Percentiles rank a stretch among this genome's conserved stretches.
These are phyloP conservation scores for Peromyscus leucopus DNA, from an alignment of 2,113 vertebrate species.

Conservation along the genomic window DNA sequence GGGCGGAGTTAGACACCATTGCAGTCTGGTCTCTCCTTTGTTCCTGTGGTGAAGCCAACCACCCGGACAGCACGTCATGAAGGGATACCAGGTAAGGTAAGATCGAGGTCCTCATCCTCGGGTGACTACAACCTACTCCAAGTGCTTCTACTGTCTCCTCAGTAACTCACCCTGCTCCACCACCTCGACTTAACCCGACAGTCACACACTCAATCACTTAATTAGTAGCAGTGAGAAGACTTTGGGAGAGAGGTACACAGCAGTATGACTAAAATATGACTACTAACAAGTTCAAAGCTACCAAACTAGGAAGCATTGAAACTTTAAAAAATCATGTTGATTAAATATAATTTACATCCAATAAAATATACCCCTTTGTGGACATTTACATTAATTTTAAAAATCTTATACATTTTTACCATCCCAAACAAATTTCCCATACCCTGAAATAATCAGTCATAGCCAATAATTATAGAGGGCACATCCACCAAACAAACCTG, in stretches of 20 bases:
- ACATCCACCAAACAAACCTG: neutral
- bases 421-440: neutral
- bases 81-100: neutral
- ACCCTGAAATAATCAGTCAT: neutral
- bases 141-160: neutral
- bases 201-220: slow-evolving; percentile 7
- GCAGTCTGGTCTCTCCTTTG: neutral
- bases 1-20: slow-evolving; percentile 6
- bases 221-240: neutral
- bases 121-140: neutral
- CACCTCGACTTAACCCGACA: neutral
- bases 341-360: slow-evolving; percentile 27
- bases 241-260: neutral
- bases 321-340: neutral
- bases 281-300: slow-evolving; percentile 46
- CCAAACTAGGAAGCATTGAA: slow-evolving; percentile 23
- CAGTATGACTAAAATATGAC: neutral
- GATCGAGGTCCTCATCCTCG: neutral
- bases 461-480: neutral
- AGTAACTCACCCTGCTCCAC: neutral
- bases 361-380: slow-evolving; percentile 33
- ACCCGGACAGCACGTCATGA: neutral
- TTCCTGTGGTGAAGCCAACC: neutral
- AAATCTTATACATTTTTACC: neutral
- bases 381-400: neutral